phyloP scores from a whole-genome alignment of 2,888 invertebrate species.

The Eucera pruinosa region DNA sequence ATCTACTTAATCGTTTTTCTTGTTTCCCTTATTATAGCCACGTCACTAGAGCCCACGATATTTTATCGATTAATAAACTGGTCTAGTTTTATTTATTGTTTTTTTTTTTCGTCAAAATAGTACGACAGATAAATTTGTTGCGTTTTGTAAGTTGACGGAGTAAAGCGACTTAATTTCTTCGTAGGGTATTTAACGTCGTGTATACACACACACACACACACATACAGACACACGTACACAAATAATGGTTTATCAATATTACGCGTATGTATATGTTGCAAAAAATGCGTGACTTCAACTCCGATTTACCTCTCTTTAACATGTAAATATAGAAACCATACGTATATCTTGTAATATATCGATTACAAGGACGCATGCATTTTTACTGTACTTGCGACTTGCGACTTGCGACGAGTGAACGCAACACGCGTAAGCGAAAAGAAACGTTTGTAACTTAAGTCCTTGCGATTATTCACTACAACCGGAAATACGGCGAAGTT shows the following conservation, averaged over 20 bases:
- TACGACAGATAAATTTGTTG: slow-evolving; percentile 29
- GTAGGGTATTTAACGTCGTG: slow-evolving; percentile 52
- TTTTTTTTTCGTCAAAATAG: slow-evolving; percentile 1
- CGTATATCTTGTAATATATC: slow-evolving; percentile 62
- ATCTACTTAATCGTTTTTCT: slow-evolving; percentile 55
- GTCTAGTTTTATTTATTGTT: slow-evolving; percentile 30
- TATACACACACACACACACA: no score
- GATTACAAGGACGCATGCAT: slow-evolving; percentile 54
- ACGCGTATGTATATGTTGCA: slow-evolving; percentile 25
- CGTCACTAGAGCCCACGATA: no score
- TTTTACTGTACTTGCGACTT: slow-evolving; percentile 57
- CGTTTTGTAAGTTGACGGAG: slow-evolving; percentile 32
- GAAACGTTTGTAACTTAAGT: slow-evolving; percentile 55
- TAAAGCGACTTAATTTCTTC: slow-evolving; percentile 58
- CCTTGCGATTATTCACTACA: slow-evolving; percentile 63
- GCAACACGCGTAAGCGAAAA: slow-evolving; percentile 43
- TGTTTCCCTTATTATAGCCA: no score
- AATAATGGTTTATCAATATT: slow-evolving; percentile 41
- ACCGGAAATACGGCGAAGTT: slow-evolving; percentile 59
- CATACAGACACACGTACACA: no score
- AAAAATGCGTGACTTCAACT: slow-evolving; percentile 47
- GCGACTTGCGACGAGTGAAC: slow-evolving; percentile 43
- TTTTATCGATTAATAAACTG: slow-evolving; percentile 1
- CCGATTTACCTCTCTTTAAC: slow-evolving; percentile 50
- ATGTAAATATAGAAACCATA: slow-evolving; percentile 65